These are phyloP conservation scores for Leptopterna dolabrata DNA, from an alignment of 2,888 invertebrate genomes.

Conservation along the genomic window DNA sequence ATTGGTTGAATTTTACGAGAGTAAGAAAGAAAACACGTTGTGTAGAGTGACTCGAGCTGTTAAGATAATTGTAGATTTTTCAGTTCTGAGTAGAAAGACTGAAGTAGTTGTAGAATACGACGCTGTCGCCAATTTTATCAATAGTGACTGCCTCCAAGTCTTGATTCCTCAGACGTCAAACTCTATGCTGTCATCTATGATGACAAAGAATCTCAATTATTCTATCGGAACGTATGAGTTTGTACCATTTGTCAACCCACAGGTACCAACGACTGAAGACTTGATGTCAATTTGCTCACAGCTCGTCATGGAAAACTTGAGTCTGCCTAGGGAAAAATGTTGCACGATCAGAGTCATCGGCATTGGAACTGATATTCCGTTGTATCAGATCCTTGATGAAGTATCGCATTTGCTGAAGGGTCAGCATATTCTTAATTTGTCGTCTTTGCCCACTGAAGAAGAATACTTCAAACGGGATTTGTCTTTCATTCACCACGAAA, in stretches of 20 bases:
- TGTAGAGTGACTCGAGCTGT: not conserved
- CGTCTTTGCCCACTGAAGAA: not conserved
- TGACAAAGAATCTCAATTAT: not conserved
- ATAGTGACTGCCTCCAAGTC: slow-evolving; percentile 14
- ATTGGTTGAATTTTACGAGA: not conserved
- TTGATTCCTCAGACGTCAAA: not conserved
- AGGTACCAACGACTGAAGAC: not conserved
- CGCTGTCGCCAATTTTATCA: slow-evolving; percentile 6
- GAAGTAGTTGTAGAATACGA: slow-evolving; percentile 41
- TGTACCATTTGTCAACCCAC: not conserved
- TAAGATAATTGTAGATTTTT: not conserved
- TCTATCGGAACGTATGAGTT: not conserved
- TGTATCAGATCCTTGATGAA: not conserved
- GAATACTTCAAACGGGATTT: slow-evolving; percentile 9
- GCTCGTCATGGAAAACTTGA: slow-evolving; percentile 8
- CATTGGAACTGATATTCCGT: not conserved
- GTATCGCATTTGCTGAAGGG: not conserved
- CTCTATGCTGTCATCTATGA: not conserved
- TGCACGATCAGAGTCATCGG: not conserved
- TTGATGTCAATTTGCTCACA: slow-evolving; percentile 13
- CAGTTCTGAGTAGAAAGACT: not conserved
- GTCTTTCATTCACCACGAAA: slow-evolving; percentile 28
- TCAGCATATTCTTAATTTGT: not conserved
- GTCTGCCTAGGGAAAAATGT: not conserved
- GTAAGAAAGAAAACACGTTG: not conserved